phyloP scores from a whole-genome alignment of 2,113 vertebrate genomes.

The Dicaeum eximium region DNA sequence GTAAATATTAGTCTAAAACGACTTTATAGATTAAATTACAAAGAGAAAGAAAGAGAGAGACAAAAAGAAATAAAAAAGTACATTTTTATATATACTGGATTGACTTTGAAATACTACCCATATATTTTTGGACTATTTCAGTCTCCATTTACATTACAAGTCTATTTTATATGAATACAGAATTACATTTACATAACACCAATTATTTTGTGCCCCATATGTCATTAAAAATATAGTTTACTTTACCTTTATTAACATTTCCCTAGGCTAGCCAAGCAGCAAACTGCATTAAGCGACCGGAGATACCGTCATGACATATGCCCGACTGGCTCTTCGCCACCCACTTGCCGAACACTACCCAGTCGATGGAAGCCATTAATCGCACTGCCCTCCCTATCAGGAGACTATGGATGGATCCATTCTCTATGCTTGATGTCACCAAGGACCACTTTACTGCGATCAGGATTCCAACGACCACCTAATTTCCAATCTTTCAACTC shows the following conservation, averaged over 20 bases:
- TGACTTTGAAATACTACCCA: slow-evolving; percentile 63
- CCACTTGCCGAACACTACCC: slow-evolving; percentile 84
- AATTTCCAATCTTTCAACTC: slow-evolving; percentile 81
- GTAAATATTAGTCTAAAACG: slow-evolving; percentile 62
- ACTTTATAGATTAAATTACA: neutral
- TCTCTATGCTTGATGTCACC: slow-evolving; percentile 91
- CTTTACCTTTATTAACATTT: slow-evolving; percentile 85
- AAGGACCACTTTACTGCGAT: slow-evolving; percentile 86
- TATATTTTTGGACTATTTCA: slow-evolving; percentile 48
- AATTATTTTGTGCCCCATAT: slow-evolving; percentile 83
- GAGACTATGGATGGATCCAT: slow-evolving; percentile 86
- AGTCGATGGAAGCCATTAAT: slow-evolving; percentile 85
- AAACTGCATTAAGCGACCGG: slow-evolving; percentile 82
- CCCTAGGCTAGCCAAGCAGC: slow-evolving; percentile 88
- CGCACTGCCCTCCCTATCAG: slow-evolving; percentile 85
- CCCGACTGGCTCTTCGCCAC: slow-evolving; percentile 90
- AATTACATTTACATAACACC: slow-evolving; percentile 72
- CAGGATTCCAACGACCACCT: slow-evolving; percentile 87
- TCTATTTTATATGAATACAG: slow-evolving; percentile 56
- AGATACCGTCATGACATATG: slow-evolving; percentile 86
- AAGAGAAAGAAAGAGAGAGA: neutral
- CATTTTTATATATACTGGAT: slow-evolving; percentile 33
- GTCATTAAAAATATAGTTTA: slow-evolving; percentile 84
- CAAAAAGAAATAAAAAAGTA: neutral
- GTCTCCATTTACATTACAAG: slow-evolving; percentile 21